Evolutionary conservation across 2,113 vertebrate species (phyloP).

Genomic region (Eclectus roratus): DNA sequence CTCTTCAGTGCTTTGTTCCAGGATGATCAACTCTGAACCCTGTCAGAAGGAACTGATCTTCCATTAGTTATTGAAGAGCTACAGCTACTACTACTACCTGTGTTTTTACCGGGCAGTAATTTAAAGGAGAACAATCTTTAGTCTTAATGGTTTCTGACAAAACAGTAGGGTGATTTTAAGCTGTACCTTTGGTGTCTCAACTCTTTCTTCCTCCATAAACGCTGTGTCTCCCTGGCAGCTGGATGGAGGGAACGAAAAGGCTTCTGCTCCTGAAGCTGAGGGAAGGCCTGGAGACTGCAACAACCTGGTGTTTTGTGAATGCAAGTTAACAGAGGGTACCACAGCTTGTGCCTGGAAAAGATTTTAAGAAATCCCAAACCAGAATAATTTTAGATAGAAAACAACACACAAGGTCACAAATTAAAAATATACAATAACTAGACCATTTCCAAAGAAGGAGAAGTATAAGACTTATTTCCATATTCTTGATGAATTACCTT

Average conservation of each 20-base stretch:
- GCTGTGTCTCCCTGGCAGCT: conserved; percentile 80
- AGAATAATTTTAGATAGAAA: rapidly evolving
- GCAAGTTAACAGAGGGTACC: conserved; percentile 80
- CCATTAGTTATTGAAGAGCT: neutral
- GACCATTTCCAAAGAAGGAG: neutral
- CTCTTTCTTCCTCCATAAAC: conserved; percentile 90
- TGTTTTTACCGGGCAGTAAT: neutral
- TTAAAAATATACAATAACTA: neutral
- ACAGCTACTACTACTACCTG: neutral
- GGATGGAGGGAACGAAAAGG: conserved; percentile 84
- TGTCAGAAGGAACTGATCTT: neutral
- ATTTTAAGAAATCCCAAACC: neutral
- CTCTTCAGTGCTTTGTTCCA: neutral
- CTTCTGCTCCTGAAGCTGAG: conserved; percentile 79
- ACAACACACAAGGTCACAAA: neutral
- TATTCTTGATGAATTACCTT: neutral
- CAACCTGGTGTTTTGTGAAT: conserved; percentile 81
- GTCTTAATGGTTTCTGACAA: neutral
- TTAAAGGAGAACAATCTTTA: neutral
- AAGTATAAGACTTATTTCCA: neutral
- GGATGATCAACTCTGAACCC: neutral
- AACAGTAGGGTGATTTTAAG: neutral
- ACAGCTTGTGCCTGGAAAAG: conserved; percentile 79
- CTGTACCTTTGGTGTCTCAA: conserved; percentile 91
- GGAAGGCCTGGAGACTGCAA: conserved; percentile 84